Evolutionary conservation across 2,797 vertebrate genomes (phyloP).

Genomic region (Esox masquinongy): DNA sequence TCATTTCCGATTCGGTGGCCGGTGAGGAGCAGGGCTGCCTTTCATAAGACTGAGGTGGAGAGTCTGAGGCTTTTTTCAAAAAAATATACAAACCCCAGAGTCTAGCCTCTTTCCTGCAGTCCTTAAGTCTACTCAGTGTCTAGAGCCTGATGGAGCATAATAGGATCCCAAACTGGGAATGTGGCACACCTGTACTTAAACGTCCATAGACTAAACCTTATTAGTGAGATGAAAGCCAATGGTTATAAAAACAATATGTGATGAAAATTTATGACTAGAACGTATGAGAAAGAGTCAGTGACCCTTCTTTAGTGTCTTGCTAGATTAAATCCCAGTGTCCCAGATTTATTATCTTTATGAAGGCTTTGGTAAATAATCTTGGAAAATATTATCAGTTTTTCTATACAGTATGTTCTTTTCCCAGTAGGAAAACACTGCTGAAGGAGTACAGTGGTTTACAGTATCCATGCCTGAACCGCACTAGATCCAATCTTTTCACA

Average conservation of each 20-base stretch:
- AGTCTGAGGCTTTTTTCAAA: constrained; percentile 77
- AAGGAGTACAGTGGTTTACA: neutral
- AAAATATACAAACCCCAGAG: constrained; percentile 91
- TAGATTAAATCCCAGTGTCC: neutral
- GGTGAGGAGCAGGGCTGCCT: constrained; percentile 80
- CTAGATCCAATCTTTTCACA: neutral
- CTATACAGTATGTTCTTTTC: neutral
- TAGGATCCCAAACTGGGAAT: constrained; percentile 72
- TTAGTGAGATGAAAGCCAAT: constrained; percentile 69
- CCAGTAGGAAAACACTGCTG: neutral
- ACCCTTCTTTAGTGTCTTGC: neutral
- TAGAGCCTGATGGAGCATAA: constrained; percentile 88
- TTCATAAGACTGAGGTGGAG: constrained; percentile 85
- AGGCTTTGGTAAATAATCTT: neutral
- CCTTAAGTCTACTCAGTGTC: constrained; percentile 80
- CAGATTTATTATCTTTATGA: neutral
- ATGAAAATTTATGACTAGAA: neutral
- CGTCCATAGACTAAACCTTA: constrained; percentile 74
- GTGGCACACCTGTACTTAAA: constrained; percentile 84
- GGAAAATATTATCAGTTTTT: no score
- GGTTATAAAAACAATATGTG: constrained; percentile 29
- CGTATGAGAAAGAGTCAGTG: neutral
- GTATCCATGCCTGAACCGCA: neutral
- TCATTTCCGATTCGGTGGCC: constrained; percentile 95
- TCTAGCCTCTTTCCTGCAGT: constrained; percentile 94